phyloP scores from a whole-genome alignment of 1,140 invertebrate species.

The Aphelinus atriplicis region DNA sequence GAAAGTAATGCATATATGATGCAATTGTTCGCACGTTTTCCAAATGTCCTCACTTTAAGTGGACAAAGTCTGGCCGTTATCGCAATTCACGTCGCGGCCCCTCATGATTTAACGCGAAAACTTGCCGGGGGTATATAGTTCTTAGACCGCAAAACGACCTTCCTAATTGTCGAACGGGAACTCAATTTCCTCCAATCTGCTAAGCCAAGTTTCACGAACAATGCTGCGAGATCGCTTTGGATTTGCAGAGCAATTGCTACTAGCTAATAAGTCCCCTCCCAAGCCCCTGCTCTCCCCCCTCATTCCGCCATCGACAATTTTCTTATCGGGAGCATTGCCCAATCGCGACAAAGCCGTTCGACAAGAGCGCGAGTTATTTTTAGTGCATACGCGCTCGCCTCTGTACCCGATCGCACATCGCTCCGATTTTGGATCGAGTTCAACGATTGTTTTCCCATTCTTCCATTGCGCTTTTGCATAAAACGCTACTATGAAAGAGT shows the following conservation, averaged over 20 bases:
- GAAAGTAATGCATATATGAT: slow-evolving; percentile 35
- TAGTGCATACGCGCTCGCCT: no score
- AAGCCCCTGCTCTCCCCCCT: no score
- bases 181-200: slow-evolving; percentile 44
- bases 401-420: no score
- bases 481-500: no score
- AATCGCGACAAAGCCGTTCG: no score
- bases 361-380: no score
- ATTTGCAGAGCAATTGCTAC: slow-evolving; percentile 11
- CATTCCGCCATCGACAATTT: no score
- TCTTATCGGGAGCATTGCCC: no score
- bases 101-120: slow-evolving; percentile 52
- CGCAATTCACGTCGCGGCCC: slow-evolving; percentile 49
- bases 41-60: slow-evolving; percentile 44
- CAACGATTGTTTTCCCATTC: no score
- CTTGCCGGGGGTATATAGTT: slow-evolving; percentile 43
- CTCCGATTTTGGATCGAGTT: no score
- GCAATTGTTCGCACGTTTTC: slow-evolving; percentile 36
- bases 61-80: slow-evolving; percentile 54
- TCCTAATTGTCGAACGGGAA: slow-evolving; percentile 50
- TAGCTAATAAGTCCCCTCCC: slow-evolving; percentile 6
- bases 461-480: no score
- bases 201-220: slow-evolving; percentile 23
- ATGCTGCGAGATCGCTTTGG: slow-evolving; percentile 11
- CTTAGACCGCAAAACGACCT: slow-evolving; percentile 46